Evolutionary conservation across 2,888 invertebrate species (phyloP), one percentile per base, ranked within the genome.

Genomic region (Meghimatium bilineatum): DNA sequence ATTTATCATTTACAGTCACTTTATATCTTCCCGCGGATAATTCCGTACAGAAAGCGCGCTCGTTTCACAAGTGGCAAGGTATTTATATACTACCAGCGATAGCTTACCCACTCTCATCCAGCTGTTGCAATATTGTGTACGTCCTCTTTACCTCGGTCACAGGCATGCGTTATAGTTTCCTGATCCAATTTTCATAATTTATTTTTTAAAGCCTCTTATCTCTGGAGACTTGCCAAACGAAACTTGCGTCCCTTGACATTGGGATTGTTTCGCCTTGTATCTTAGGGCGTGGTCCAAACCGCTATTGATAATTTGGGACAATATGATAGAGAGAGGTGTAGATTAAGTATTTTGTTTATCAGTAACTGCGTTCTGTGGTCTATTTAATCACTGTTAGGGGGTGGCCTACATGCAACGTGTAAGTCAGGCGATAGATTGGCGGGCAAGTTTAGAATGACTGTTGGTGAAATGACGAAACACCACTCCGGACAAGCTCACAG

Each of bases 31-130:
- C n/a, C n/a, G n/a, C n/a, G n/a, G n/a, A n/a, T n/a, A 17, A 26
- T 26, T 12, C 1, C 32, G 56, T 75, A 23, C 32, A 52, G 34
- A 17, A n/a, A 60, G 63, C 63, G 77, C 60, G 60, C 20, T 23
- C 32, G 6, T 34, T 8, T 17, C 1, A 32, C 60, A 2, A 3
- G 26, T 36, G 36, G 26, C 63, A 36, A 56, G 63, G 23, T 26
- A 36, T 63, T 77, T 77, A 77, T 77, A 77, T 77, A 77, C n/a
- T n/a, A n/a, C 77, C 52, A 26, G 52, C 52, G 20, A 32, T 8
- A 34, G 10, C 52, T 34, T 12, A n/a, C 32, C 74, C 52, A 1
- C 74, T 52, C 52, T 74, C 74, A 44, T 12, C 44, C 74, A 49
- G 29, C 74, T 74, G 74, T 74, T 52, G 74, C 74, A 74, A 74